phyloP scores from a whole-genome alignment of 2,888 invertebrate species.

The Lasioglossum marginatum region DNA sequence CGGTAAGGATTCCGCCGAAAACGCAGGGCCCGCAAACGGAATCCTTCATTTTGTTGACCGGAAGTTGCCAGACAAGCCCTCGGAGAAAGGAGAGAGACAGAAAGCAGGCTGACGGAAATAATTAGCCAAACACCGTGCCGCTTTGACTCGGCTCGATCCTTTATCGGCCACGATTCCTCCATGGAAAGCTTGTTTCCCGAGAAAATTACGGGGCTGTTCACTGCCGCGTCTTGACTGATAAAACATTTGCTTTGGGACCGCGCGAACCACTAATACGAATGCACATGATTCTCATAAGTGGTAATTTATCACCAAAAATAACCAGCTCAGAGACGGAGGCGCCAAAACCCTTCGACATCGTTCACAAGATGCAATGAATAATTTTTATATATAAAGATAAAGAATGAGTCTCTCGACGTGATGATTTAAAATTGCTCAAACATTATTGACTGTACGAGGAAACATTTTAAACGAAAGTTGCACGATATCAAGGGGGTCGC shows the following conservation, averaged over 20 bases:
- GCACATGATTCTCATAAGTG: not conserved
- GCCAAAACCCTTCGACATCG: not conserved
- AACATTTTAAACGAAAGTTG: no score
- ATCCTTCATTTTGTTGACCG: constrained; percentile 58
- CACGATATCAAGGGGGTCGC: no score
- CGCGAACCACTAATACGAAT: not conserved
- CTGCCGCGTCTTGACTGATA: not conserved
- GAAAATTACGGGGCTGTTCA: not conserved
- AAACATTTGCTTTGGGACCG: constrained; percentile 5
- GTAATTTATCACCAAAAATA: not conserved
- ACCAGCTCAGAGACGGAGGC: not conserved
- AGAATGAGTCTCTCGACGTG: no score
- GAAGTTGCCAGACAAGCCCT: constrained; percentile 37
- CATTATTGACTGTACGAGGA: no score
- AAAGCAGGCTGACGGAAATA: constrained; percentile 39
- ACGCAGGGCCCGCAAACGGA: constrained; percentile 52
- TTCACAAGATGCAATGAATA: no score
- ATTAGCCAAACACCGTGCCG: constrained; percentile 38
- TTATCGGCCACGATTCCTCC: constrained; percentile 15
- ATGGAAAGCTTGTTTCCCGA: not conserved
- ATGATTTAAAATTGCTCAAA: no score
- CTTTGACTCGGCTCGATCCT: constrained; percentile 24
- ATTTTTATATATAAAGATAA: no score
- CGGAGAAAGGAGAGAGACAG: constrained; percentile 28
- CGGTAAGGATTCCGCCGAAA: constrained; percentile 32